Conservation (phyloP, 2,888 invertebrate genomes). For the Drosophila yooni region DNA sequence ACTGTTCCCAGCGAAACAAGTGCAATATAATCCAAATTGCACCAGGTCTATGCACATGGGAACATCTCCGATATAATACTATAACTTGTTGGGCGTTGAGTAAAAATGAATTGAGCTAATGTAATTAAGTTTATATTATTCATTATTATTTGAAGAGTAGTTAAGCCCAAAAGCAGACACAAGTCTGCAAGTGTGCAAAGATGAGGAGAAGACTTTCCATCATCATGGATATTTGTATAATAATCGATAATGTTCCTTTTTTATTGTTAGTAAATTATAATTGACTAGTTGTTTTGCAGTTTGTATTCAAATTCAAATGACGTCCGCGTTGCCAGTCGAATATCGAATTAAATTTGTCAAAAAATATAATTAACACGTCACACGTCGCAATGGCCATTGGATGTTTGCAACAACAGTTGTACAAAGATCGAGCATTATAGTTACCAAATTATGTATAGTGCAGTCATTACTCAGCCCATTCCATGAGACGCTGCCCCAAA, state of each 20-base stretch:
- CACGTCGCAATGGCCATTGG: constrained; percentile 35
- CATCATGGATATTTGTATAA: not conserved
- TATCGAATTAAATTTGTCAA: constrained; percentile 60
- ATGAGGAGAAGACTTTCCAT: not conserved
- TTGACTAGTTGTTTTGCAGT: constrained; percentile 13
- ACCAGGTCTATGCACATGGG: not conserved
- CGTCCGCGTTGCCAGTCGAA: constrained; percentile 29
- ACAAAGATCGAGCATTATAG: constrained; percentile 15
- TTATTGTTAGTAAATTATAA: not conserved
- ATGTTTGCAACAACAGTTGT: not conserved
- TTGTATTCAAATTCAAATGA: constrained; percentile 41
- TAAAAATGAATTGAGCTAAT: not conserved
- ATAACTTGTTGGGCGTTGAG: not conserved
- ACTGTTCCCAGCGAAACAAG: constrained; percentile 4
- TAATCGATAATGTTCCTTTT: not conserved
- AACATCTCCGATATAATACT: not conserved
- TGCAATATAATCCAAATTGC: constrained; percentile 2
- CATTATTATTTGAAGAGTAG: no score
- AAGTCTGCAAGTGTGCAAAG: not conserved
- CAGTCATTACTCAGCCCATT: constrained; percentile 10
- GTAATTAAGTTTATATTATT: not conserved
- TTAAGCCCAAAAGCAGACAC: no score
- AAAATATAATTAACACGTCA: constrained; percentile 59
- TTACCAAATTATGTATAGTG: constrained; percentile 9
- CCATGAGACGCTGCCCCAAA: constrained; percentile 29